Evolutionary conservation across 1,140 invertebrate genomes (phyloP), one percentile per base, ranked within the genome.

Genomic region (Aphelenchoides fujianensis): DNA sequence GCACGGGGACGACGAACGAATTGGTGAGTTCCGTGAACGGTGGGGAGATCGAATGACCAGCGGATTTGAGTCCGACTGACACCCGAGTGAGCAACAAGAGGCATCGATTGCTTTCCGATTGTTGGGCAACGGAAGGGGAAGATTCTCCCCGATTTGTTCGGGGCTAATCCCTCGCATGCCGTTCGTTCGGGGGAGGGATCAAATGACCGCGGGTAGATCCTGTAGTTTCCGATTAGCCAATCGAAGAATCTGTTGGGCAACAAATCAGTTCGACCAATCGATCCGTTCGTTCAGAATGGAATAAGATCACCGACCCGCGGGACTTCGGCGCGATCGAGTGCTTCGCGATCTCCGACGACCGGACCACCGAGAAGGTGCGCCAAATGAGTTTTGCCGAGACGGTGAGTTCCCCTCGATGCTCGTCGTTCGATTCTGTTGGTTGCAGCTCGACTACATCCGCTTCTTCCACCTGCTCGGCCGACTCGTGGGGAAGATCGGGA

Each of bases 261-360:
- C n/a, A n/a, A n/a, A n/a, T n/a, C n/a, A n/a, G 9, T 7, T 3
- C 41, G 53, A 28, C 54, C 36, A 37, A 30, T 73, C 3, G 7
- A 28, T 48, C 23, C 41, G n/a, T 23, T 23, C 5, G 55, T 72
- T 71, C 7, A 72, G 71, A 73, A 31, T 73, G 71, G 71, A 35
- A 73, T 35, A 61, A 62, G 34, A 1, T 73, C 3, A 66, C 32
- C 27, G 71, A 73, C 35, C 62, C 73, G 34, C 54, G 71, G 9
- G 71, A 73, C 36, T 73, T 73, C 55, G 35, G 57, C 31, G 48
- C 66, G 23, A 28, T 57, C 1, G 16, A 66, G n/a, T 35, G 16
- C 16, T 19, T 66, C 12, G 27, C 28, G n/a, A 12, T 66, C 0
- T 30, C 31, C n/a, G 36, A 66, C 7, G 32, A 66, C 3, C 28